Evolutionary conservation across 1,140 invertebrate genomes (phyloP), one percentile per base, ranked within the genome.

Genomic region (Sycophila sp.): DNA sequence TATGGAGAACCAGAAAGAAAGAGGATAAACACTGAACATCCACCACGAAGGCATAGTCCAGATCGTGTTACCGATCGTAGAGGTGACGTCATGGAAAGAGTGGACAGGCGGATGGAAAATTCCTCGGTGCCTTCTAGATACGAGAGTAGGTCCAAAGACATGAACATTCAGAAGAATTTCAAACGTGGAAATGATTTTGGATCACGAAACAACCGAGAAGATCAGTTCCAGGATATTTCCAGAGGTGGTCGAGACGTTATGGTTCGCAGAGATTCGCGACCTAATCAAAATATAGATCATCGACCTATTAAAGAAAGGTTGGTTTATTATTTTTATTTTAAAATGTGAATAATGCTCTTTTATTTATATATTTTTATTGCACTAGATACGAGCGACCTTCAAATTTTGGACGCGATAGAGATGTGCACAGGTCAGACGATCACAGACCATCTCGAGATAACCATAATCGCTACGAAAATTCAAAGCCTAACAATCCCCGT

Each of bases 221-320:
- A 86, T 17, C 75, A 79, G 58, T 85, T 84, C 55, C 73, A 82
- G 2, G 85, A 85, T 6, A 81, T 84, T 24, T 76, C 83, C 8
- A 80, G 84, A 19, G 60, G 60, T 15, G 78, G 82, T 28, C 75
- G 85, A 53, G 85, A 86, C 72, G 80, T 84, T 0, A 85, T 85
- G 22, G 82, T 85, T 28, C 80, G 84, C 17, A 59, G 69, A 40
- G 69, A 66, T 58, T n/a, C 24, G 4, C 58, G 58, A 5, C 59
- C 59, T 17, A 56, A 64, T 56, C 59, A 63, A 28, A 22, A 22
- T n/a, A 82, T 85, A 11, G 85, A 86, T 73, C 81, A 84, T 17
- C 79, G 85, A 47, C 84, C 84, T 73, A 81, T 84, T 17, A 86
- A 86, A 73, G 85, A 85, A 49, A 83, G 80, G 82, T 83, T 64